Conservation (phyloP, 2,113 vertebrate genomes). For the Turnix velox region DNA sequence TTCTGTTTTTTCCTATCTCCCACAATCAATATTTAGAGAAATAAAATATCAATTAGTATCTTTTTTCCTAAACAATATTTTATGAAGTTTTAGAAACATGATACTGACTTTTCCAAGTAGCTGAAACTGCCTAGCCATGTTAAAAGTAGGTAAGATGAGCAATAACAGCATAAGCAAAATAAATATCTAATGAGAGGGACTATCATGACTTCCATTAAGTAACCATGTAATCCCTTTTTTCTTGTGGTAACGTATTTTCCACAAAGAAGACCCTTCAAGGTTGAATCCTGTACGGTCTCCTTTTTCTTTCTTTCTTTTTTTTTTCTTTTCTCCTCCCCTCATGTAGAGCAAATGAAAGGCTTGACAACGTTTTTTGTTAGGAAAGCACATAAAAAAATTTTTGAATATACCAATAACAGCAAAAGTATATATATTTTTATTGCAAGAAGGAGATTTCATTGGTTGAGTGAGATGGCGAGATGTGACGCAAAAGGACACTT, state of each 20-base stretch:
- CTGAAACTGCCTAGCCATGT: not conserved
- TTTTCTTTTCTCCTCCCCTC: not conserved
- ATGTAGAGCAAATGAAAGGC: not conserved
- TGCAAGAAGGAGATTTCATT: slow-evolving; percentile 76
- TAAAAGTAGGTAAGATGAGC: not conserved
- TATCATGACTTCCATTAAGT: not conserved
- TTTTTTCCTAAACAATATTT: not conserved
- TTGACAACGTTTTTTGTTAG: slow-evolving; percentile 48
- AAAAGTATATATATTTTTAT: slow-evolving; percentile 78
- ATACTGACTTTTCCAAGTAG: not conserved
- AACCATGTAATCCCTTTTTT: not conserved
- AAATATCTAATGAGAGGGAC: not conserved
- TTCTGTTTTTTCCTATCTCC: not conserved
- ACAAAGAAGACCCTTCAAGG: slow-evolving; percentile 1
- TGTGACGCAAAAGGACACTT: slow-evolving; percentile 88
- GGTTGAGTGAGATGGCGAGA: slow-evolving; percentile 89
- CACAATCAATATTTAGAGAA: not conserved
- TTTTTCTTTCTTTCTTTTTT: not conserved
- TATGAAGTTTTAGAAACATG: not conserved
- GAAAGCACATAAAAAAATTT: slow-evolving; percentile 8
- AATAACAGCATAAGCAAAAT: not conserved
- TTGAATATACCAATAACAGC: slow-evolving; percentile 78
- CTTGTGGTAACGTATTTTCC: not conserved
- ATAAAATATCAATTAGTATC: not conserved
- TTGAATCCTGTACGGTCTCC: not conserved